Evolutionary conservation across 2,797 vertebrate genomes (phyloP).

Genomic region (Varecia variegata): DNA sequence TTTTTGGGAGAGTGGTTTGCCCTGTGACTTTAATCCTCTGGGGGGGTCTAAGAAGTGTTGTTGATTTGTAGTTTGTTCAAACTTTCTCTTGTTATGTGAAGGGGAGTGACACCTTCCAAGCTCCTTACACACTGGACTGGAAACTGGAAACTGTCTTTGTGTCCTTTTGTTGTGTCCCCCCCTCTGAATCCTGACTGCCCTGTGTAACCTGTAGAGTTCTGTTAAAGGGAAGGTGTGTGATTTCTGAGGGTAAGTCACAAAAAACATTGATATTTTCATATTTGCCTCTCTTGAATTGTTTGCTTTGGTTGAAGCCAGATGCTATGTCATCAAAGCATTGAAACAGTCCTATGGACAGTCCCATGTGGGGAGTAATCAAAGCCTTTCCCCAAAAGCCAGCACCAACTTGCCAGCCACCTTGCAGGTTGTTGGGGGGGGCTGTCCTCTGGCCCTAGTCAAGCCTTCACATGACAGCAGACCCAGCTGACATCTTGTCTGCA

Average conservation of each 20-base stretch:
- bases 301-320: not conserved
- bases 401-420: not conserved
- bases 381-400: not conserved
- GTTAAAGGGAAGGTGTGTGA: not conserved
- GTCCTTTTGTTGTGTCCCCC: not conserved
- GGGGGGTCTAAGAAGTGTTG: not conserved
- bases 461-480: not conserved
- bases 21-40: too few species aligned
- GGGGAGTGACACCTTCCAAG: not conserved
- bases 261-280: not conserved
- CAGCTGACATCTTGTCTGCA: not conserved
- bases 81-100: not conserved
- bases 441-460: not conserved
- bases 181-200: not conserved
- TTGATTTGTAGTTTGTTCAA: not conserved
- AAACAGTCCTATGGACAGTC: not conserved
- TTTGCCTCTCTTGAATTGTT: not conserved
- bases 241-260: not conserved
- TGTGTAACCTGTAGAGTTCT: not conserved
- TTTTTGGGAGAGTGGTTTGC: not conserved
- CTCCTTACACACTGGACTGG: not conserved
- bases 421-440: too few species aligned
- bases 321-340: not conserved
- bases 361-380: not conserved
- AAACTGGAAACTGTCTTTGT: not conserved